These are phyloP conservation scores for Oxyteleia sp. DNA, from an alignment of 2,888 invertebrate species.

Conservation along the genomic window DNA sequence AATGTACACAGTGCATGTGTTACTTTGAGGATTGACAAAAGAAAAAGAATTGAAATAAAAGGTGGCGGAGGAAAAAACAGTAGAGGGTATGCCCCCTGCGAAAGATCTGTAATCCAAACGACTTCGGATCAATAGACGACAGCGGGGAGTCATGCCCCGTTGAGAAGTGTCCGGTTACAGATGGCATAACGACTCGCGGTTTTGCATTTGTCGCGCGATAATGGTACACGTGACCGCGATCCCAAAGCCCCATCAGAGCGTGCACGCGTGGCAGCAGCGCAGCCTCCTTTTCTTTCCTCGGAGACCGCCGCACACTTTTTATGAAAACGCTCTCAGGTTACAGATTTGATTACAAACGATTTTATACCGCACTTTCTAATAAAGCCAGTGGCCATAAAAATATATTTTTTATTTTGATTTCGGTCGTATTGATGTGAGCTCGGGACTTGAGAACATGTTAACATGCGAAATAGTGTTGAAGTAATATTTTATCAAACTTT, in stretches of 20 bases:
- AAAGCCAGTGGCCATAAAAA: constrained; percentile 38
- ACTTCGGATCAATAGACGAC: constrained; percentile 79
- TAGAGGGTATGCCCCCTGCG: constrained; percentile 24
- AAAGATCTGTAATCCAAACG: constrained; percentile 78
- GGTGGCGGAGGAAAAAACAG: neutral
- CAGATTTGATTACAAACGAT: constrained; percentile 62
- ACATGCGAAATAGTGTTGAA: no score
- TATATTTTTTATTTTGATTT: no score
- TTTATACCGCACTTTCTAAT: constrained; percentile 51
- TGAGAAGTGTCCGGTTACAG: constrained; percentile 82
- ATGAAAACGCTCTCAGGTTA: constrained; percentile 55
- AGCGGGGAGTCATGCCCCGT: constrained; percentile 71
- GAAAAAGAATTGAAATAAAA: constrained; percentile 31
- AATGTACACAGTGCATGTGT: constrained; percentile 29
- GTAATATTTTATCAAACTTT: no score
- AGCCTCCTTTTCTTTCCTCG: constrained; percentile 57
- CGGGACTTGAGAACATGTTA: no score
- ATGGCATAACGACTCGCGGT: constrained; percentile 83
- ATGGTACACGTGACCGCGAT: constrained; percentile 85
- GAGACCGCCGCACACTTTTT: constrained; percentile 35
- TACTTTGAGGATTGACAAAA: constrained; percentile 51
- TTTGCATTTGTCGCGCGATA: constrained; percentile 83
- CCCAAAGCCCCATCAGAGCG: constrained; percentile 77
- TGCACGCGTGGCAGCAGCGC: constrained; percentile 74
- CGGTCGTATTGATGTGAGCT: no score